phyloP scores from a whole-genome alignment of 2,797 vertebrate genomes.

The Micrastur ruficollis region DNA sequence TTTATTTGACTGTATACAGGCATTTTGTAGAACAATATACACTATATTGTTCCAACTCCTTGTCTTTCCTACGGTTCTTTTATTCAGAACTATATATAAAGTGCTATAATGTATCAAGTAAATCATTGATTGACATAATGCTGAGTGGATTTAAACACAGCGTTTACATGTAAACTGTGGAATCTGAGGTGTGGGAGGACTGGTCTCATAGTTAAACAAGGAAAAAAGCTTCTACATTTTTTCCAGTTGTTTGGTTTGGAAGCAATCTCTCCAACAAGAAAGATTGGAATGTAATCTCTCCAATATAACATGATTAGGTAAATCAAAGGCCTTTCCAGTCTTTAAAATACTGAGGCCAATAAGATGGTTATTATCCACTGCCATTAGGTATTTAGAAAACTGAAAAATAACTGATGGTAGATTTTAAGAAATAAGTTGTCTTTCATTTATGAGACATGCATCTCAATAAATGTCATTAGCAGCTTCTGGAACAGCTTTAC shows the following conservation, averaged over 20 bases:
- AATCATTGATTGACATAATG: background rate
- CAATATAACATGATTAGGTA: background rate
- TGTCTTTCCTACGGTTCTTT: background rate
- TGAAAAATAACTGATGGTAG: background rate
- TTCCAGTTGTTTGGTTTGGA: background rate
- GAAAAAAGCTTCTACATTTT: background rate
- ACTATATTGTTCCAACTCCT: background rate
- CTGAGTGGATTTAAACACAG: background rate
- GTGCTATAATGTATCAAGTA: background rate
- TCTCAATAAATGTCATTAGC: background rate
- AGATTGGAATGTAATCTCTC: background rate
- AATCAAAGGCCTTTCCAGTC: background rate
- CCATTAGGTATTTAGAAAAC: background rate
- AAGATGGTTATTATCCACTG: background rate
- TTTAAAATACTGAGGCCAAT: background rate
- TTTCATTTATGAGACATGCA: background rate
- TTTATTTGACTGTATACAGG: background rate
- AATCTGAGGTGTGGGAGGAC: background rate
- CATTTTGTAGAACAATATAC: background rate
- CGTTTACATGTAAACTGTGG: background rate
- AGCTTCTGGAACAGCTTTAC: background rate
- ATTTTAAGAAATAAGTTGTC: background rate
- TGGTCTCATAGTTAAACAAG: background rate
- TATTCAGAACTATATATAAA: background rate
- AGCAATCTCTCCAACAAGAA: background rate